Conservation (phyloP, 2,113 vertebrate genomes). For the Aegotheles bennettii region DNA sequence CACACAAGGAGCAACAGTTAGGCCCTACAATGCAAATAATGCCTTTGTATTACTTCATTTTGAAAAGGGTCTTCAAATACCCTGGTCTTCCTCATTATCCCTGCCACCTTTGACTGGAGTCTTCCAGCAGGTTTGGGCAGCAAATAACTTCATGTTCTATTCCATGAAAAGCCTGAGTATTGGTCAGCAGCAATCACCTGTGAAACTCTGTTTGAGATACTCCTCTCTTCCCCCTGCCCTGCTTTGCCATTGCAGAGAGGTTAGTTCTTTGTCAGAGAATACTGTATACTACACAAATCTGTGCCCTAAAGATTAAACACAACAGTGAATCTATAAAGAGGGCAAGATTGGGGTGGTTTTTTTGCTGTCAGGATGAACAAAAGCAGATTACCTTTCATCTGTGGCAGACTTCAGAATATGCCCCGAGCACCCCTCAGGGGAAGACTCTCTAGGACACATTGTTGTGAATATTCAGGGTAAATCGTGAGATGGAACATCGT, state of each 20-base stretch:
- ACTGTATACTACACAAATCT: not conserved
- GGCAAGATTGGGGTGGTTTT: not conserved
- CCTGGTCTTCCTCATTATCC: not conserved
- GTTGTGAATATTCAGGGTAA: not conserved
- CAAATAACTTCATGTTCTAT: not conserved
- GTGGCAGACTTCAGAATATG: not conserved
- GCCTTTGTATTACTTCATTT: not conserved
- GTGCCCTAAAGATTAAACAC: not conserved
- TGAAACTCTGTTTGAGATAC: not conserved
- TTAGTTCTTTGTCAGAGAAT: not conserved
- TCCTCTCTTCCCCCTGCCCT: not conserved
- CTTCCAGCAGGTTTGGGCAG: not conserved
- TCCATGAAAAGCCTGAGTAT: not conserved
- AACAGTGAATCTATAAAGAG: not conserved
- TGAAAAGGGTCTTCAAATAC: not conserved
- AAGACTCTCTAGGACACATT: not conserved
- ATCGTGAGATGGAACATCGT: not conserved
- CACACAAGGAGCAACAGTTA: no score
- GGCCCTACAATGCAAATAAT: not conserved
- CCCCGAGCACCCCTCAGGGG: not conserved
- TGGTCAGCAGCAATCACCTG: not conserved
- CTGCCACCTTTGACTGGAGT: not conserved
- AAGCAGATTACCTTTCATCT: not conserved
- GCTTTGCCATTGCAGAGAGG: not conserved
- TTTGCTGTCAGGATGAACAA: not conserved